Evolutionary conservation across 2,888 invertebrate species (phyloP), one percentile per base, ranked within the genome.

Genomic region (Microplitis manilae): DNA sequence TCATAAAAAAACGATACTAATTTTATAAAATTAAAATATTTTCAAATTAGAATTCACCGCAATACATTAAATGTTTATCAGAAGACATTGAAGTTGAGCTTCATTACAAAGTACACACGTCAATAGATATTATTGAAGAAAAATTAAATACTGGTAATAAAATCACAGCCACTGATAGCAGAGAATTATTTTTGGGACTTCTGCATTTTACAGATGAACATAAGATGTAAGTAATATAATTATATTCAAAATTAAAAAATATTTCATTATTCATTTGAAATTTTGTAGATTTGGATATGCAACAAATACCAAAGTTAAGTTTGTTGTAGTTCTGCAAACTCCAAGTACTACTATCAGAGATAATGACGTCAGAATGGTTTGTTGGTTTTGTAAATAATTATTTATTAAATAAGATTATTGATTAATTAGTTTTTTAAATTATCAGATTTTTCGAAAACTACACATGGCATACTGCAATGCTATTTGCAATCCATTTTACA

Each of bases 401-500:
- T n/a, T 41, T 41, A 13, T 50, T 50, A 50, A 50, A 50, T 50
- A 50, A 50, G 13, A 8, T 50, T 13, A 9, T 50, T 50, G 6
- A 1, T 1, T 50, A 5, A 50, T 50, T 8, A 8, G 13, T 50
- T 50, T 50, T 50, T 38, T 72, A 38, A 75, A 76, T 84, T 84
- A 87, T 59, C 85, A 95, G 95, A 95, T 95, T 92, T 97, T 97
- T 87, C 93, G 97, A 77, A 95, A 96, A 90, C 92, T 99, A 61
- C 99, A 99, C 88, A 94, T 94, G 70, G 93, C 97, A 61, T 99
- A 98, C 89, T 96, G 97, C 1, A 97, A 98, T 89, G 95, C 97
- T 80, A 95, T 99, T 77, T 98, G 97, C 87, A 98, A 98, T 91
- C 98, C 99, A 68, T 99, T 99, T 90, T 98, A 98, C 91, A 93